Conservation (phyloP, 2,888 invertebrate genomes). For the Clivina fossor region DNA sequence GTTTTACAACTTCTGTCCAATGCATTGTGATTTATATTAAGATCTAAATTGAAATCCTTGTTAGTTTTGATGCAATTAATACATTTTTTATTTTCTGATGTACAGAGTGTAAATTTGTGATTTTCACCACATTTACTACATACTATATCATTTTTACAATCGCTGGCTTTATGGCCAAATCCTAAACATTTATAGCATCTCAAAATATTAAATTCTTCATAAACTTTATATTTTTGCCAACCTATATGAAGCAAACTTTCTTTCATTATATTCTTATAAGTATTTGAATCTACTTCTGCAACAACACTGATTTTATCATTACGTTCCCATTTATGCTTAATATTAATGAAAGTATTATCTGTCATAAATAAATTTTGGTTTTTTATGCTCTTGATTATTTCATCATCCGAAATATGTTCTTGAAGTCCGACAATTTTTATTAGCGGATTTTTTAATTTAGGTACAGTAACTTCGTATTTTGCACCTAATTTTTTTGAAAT, state of each 20-base stretch:
- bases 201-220: slow-evolving; percentile 6
- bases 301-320: not conserved
- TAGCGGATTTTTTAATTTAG: slow-evolving; percentile 3
- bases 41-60: slow-evolving; percentile 7
- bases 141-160: not conserved
- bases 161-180: not conserved
- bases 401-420: not conserved
- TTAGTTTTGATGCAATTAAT: slow-evolving; percentile 5
- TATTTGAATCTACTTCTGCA: slow-evolving; percentile 2
- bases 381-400: no score
- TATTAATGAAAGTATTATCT: no score
- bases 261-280: not conserved
- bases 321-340: slow-evolving; percentile 4
- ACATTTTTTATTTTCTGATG: not conserved
- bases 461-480: slow-evolving; percentile 6
- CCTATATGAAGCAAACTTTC: not conserved
- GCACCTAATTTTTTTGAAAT: not conserved
- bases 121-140: slow-evolving; percentile 13
- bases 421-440: slow-evolving; percentile 3
- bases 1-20: not conserved
- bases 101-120: slow-evolving; percentile 7
- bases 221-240: slow-evolving; percentile 1
- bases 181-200: slow-evolving; percentile 12
- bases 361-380: no score
- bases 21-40: not conserved